Base-by-base conservation (phyloP, 2,888 invertebrate species). In the Acrobasis suavella region DNA sequence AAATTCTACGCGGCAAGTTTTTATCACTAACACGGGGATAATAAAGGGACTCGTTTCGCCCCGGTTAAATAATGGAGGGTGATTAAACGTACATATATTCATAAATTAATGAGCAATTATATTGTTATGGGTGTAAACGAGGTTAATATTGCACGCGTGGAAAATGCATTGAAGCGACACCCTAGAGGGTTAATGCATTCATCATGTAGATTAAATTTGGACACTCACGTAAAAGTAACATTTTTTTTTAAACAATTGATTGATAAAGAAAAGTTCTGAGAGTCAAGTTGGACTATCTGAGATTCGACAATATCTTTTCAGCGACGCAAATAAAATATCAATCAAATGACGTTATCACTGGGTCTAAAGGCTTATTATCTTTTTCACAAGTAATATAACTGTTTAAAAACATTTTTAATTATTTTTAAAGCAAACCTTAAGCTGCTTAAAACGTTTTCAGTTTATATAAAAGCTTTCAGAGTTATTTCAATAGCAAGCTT, bases 21-120 rank as follows among this genome's bases (percentile, higher is more conserved):
- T 56, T 56, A 56, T 56, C 42, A 56, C 56, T 56, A 42, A 56
- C 56, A 12, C 56, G 56, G 56, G 56, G 42, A 46, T 56, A 56
- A 56, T 56, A 56, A 56, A 56, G 56, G 42, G 56, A 46, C 56
- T 56, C 55, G 16, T 42, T 42, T 56, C 9, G 22, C 42, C 22
- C 42, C 22, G 42, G 42, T 17, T 42, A 56, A 46, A 56, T 56
- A 22, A 56, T 22, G 42, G 42, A 56, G 14, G 14, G 42, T 17
- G 42, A 38, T 56, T 17, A 22, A 56, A 16, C 14, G 42, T 46
- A 14, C 32, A 32, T 7, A 32, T 42, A 14, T 52, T 52, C 22
- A 56, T 56, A 42, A 56, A 56, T 32, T 16, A 42, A 42, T 22
- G 32, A 32, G 17, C 17, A 42, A 42, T 56, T 46, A 42, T 42